Percentiles rank a stretch among this genome's conserved stretches.
Evolutionary conservation across 2,888 invertebrate species (phyloP).

Genomic region (Noctua comes): DNA sequence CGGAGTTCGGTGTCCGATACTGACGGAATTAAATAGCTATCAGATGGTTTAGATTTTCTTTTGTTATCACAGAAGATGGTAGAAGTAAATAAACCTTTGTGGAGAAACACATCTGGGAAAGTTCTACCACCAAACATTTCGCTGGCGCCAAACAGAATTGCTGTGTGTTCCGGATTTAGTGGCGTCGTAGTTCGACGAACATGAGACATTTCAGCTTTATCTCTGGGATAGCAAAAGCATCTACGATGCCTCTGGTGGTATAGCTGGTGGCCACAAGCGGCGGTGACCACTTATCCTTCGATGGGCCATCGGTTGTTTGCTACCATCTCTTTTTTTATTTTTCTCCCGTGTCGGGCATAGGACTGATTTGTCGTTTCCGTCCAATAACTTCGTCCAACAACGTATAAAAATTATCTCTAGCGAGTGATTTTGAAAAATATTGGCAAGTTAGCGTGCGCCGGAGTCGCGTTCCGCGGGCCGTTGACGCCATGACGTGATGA

Average conservation of each 20-base stretch:
- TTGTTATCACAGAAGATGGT: constrained; percentile 5
- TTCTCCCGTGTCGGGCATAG: neutral
- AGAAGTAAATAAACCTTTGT: neutral
- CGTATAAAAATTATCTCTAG: neutral
- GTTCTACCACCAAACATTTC: neutral
- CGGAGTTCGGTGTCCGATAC: constrained; percentile 53
- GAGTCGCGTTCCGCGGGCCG: constrained; percentile 70
- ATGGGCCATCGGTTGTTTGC: too few species aligned
- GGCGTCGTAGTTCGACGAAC: too few species aligned
- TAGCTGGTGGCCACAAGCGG: neutral
- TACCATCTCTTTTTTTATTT: neutral
- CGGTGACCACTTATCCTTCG: neutral
- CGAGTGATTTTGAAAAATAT: constrained; percentile 46
- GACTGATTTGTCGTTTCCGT: neutral
- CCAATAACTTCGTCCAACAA: neutral
- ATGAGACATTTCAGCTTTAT: neutral
- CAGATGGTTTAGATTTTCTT: constrained; percentile 42
- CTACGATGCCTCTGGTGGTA: neutral
- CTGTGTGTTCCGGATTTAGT: neutral
- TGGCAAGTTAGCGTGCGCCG: constrained; percentile 67
- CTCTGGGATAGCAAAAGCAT: neutral
- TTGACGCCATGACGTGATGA: constrained; percentile 77
- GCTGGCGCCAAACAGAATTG: too few species aligned
- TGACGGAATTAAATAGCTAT: constrained; percentile 58
- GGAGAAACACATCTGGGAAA: neutral